Evolutionary conservation across 2,888 invertebrate species (phyloP), one percentile per base, ranked within the genome.

Genomic region (Germaria angustata): DNA sequence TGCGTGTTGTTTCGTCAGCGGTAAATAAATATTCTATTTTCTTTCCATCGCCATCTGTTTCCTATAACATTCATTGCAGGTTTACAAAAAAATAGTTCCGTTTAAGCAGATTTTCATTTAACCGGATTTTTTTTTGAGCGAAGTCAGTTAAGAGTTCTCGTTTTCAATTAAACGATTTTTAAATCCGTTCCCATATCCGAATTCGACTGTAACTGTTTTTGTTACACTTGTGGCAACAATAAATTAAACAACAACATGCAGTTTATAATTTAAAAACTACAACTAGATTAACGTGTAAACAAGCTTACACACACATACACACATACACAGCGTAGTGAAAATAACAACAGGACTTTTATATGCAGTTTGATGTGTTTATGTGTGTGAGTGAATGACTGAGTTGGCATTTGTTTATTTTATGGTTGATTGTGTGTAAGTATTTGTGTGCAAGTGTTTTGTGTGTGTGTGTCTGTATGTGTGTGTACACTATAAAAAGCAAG

Each of bases 201-300:
- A n/a, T n/a, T n/a, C n/a, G n/a, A n/a, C 13, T 41, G 22, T 36
- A 9, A 8, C 51, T 53, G 28, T 20, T 55, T 8, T 59, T 34
- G 11, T 77, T 44, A 24, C 61, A 68, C 32, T 59, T 57, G 32
- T 72, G 55, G 41, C 51, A 63, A 61, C 73, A 65, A 82, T 41
- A 77, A 73, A 69, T 41, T 68, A 55, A 78, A 57, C 68, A 77
- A 72, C 53, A 78, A 78, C 68, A 57, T 78, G 69, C 78, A 78
- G 81, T 82, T 69, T 82, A 79, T 78, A 82, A 82, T 78, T 82
- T 82, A 78, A 53, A 59, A 69, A 63, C 68, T 72, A 59, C 65
- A 79, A 77, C 68, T 61, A 46, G 55, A 65, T 75, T 57, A 55
- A 44, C 55, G 57, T 39, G 44, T 28, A 76, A 41, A 68, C 49